phyloP scores from a whole-genome alignment of 2,113 vertebrate species.

The Spilogale gracilis region DNA sequence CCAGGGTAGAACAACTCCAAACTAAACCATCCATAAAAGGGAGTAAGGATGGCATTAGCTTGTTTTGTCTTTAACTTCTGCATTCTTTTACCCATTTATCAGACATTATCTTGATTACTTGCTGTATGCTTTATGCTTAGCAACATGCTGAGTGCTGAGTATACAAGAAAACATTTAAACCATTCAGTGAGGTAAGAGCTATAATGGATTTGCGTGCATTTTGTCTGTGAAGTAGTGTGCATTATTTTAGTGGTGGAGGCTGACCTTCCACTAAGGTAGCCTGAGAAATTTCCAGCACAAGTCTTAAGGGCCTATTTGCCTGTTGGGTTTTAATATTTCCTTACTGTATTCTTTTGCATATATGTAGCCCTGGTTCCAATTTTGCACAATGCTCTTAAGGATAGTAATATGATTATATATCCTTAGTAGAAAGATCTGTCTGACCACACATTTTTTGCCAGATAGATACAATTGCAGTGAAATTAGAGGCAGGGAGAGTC shows the following conservation, averaged over 20 bases:
- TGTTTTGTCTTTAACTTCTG: background rate
- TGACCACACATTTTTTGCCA: background rate
- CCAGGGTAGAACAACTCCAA: background rate
- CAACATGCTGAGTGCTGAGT: background rate
- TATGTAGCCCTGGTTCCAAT: background rate
- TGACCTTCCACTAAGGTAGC: background rate
- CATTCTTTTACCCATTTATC: background rate
- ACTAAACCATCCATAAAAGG: background rate
- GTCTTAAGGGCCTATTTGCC: background rate
- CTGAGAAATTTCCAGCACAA: background rate
- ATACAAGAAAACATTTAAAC: constrained; percentile 36
- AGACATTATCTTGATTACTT: constrained; percentile 1
- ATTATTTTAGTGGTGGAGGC: background rate
- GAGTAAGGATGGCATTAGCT: background rate
- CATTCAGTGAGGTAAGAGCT: background rate
- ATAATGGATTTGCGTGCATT: background rate
- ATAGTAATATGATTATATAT: background rate
- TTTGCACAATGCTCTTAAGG: background rate
- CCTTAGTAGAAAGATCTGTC: background rate
- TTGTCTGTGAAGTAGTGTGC: background rate
- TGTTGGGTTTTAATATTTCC: background rate
- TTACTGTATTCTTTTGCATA: background rate
- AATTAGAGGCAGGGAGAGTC: background rate
- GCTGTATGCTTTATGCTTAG: background rate
- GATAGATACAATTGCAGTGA: background rate